These are phyloP conservation scores for Pholis gunnellus DNA, from an alignment of 2,113 vertebrate genomes.

Conservation along the genomic window DNA sequence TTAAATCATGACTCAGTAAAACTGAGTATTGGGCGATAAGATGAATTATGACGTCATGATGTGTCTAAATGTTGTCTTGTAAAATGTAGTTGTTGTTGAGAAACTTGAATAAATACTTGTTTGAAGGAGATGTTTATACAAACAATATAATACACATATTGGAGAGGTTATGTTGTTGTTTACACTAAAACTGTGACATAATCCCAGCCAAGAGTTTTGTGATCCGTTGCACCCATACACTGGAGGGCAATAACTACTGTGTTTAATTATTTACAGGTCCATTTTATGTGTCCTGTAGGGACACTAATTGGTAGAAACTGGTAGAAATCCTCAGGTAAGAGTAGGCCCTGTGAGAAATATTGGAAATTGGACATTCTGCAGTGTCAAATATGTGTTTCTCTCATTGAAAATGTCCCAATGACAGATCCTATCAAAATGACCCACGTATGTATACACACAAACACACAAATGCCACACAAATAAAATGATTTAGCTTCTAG, in stretches of 20 bases:
- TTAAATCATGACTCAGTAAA: background rate
- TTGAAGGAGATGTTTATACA: background rate
- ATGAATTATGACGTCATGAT: background rate
- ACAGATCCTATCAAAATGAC: conserved; percentile 29
- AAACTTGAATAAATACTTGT: background rate
- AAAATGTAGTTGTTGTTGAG: background rate
- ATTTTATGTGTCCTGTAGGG: background rate
- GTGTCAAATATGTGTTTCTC: conserved; percentile 7
- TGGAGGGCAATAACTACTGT: background rate
- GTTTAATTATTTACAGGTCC: conserved; percentile 7
- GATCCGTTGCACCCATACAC: background rate
- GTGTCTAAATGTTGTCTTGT: background rate
- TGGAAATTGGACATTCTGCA: conserved; percentile 24
- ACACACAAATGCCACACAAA: conserved; percentile 7
- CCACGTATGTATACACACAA: background rate
- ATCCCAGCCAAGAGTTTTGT: background rate
- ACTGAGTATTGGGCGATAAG: background rate
- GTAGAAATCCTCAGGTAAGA: background rate
- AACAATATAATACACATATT: background rate
- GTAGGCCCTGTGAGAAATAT: conserved; percentile 15
- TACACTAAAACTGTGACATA: background rate
- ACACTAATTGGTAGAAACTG: conserved; percentile 15
- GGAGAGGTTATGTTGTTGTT: background rate
- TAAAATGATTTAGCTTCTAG: conserved; percentile 43
- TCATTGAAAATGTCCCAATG: conserved; percentile 44